A percentile compares a stretch with the other conserved stretches of the same genome.
Conservation (phyloP, 2,888 invertebrate species). For the Synergus gifuensis region DNA sequence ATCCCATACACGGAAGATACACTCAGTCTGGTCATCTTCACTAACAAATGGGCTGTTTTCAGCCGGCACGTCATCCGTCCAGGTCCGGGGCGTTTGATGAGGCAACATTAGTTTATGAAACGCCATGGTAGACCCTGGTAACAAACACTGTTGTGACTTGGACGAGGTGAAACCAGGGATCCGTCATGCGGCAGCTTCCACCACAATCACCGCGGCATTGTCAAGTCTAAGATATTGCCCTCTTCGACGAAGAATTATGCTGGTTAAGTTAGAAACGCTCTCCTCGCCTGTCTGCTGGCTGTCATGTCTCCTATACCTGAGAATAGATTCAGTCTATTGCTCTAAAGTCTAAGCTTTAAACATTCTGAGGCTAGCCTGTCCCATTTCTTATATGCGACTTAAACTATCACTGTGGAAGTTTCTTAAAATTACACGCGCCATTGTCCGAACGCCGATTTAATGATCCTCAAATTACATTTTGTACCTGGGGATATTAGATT, state of each 20-base stretch:
- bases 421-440: slow-evolving; percentile 55
- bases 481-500: slow-evolving; percentile 13
- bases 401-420: slow-evolving; percentile 42
- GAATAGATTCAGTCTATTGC: slow-evolving; percentile 42
- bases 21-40: slow-evolving; percentile 54
- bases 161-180: slow-evolving; percentile 71
- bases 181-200: slow-evolving; percentile 67
- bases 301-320: slow-evolving; percentile 49
- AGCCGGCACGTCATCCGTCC: slow-evolving; percentile 58
- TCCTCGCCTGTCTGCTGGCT: slow-evolving; percentile 50
- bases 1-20: slow-evolving; percentile 63
- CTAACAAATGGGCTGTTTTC: slow-evolving; percentile 76
- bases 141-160: slow-evolving; percentile 76
- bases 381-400: not conserved
- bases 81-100: slow-evolving; percentile 62
- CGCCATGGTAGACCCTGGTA: slow-evolving; percentile 56
- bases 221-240: slow-evolving; percentile 67
- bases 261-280: slow-evolving; percentile 54
- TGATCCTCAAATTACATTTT: slow-evolving; percentile 18
- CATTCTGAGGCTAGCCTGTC: not conserved
- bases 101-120: slow-evolving; percentile 68
- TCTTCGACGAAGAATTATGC: slow-evolving; percentile 59
- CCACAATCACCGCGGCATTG: slow-evolving; percentile 71
- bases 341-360: slow-evolving; percentile 7
- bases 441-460: slow-evolving; percentile 47